A percentile compares a stretch with the other conserved stretches of the same genome.
phyloP scores from a whole-genome alignment of 1,140 invertebrate species.

The Epicauta chinensis region DNA sequence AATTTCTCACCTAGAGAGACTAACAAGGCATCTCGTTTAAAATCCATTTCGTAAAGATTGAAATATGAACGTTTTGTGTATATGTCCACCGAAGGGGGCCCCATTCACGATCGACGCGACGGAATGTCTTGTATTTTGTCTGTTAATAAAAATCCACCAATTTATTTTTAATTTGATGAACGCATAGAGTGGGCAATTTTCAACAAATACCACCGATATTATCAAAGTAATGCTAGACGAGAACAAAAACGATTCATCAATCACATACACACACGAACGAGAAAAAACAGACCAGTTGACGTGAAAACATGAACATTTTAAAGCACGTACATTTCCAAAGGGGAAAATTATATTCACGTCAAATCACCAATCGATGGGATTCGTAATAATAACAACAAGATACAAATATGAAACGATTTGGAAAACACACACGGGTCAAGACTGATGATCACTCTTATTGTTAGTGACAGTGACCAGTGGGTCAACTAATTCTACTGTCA shows the following conservation, averaged over 20 bases:
- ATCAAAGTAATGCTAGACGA: too few relatives aligned
- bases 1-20: constrained; percentile 39
- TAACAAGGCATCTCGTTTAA: constrained; percentile 37
- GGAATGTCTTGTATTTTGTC: constrained; percentile 29
- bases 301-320: constrained; percentile 23
- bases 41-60: constrained; percentile 35
- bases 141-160: constrained; percentile 29
- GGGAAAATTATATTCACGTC: constrained; percentile 19
- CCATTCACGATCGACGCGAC: constrained; percentile 30
- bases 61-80: constrained; percentile 37
- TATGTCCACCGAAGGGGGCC: constrained; percentile 24
- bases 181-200: too few relatives aligned
- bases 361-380: too few relatives aligned
- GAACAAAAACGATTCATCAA: too few relatives aligned
- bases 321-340: constrained; percentile 10
- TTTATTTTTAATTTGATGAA: constrained; percentile 29
- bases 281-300: constrained; percentile 10
- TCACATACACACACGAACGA: too few relatives aligned
- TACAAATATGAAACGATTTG: too few relatives aligned
- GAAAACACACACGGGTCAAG: too few relatives aligned
- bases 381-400: neutral
- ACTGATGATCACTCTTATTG: constrained; percentile 2
- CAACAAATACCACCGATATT: too few relatives aligned
- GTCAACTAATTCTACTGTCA: constrained; percentile 14
- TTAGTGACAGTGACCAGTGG: constrained; percentile 9